phyloP scores from a whole-genome alignment of 2,888 invertebrate species.

The Cerceris rybyensis region DNA sequence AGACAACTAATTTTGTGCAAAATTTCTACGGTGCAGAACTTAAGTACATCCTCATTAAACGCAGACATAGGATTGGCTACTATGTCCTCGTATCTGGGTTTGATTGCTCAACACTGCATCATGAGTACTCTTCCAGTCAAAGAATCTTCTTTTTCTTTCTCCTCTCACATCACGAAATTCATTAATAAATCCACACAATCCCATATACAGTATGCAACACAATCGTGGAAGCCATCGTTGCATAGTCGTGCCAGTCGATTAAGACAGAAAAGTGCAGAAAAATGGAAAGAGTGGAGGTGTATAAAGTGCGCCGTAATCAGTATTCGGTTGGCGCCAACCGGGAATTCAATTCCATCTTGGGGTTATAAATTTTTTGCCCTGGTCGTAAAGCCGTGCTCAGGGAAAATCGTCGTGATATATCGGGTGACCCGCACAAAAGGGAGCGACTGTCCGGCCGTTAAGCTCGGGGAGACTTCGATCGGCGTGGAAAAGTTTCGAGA shows the following conservation, averaged over 20 bases:
- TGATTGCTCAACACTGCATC: too few species aligned
- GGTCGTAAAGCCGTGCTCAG: conserved; percentile 66
- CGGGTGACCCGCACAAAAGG: conserved; percentile 56
- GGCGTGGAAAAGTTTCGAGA: conserved; percentile 19
- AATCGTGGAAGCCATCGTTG: too few species aligned
- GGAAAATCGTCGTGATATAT: conserved; percentile 64
- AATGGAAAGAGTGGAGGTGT: conserved; percentile 43
- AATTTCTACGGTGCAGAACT: too few species aligned
- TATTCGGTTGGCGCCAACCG: conserved; percentile 65
- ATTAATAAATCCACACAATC: too few species aligned
- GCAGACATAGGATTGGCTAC: too few species aligned
- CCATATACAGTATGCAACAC: too few species aligned
- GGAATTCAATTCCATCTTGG: conserved; percentile 69
- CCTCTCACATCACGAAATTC: too few species aligned
- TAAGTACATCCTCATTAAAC: too few species aligned
- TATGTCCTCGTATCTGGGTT: too few species aligned
- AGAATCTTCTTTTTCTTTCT: too few species aligned
- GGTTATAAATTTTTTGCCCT: conserved; percentile 69
- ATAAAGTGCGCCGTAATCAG: conserved; percentile 67
- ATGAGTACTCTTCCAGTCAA: too few species aligned
- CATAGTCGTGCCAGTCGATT: conserved; percentile 52
- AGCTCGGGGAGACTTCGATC: conserved; percentile 23
- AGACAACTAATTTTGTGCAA: too few species aligned
- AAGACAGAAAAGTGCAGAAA: conserved; percentile 42
- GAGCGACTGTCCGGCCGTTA: conserved; percentile 26